phyloP scores from a whole-genome alignment of 2,797 vertebrate genomes.

The Hybognathus amarus region DNA sequence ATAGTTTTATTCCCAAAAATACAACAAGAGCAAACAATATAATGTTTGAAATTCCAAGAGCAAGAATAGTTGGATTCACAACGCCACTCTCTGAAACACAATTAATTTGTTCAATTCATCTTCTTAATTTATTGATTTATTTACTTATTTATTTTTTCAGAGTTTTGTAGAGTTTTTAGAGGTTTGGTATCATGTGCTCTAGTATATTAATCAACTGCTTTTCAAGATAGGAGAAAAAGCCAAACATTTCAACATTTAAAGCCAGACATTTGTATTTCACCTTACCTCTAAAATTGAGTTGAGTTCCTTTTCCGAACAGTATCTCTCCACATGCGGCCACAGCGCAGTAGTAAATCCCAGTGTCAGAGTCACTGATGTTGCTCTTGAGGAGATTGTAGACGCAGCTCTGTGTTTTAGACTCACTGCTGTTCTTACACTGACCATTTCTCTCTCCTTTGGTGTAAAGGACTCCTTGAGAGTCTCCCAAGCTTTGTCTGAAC shows the following conservation, averaged over 20 bases:
- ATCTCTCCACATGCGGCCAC: conserved; percentile 55
- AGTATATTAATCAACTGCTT: not conserved
- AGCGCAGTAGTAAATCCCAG: conserved; percentile 68
- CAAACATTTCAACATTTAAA: not conserved
- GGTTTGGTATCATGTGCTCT: not conserved
- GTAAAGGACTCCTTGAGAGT: conserved; percentile 53
- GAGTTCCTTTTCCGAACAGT: conserved; percentile 36
- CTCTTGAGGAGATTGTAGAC: conserved; percentile 61
- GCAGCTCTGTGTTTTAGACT: conserved; percentile 49
- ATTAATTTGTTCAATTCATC: not conserved
- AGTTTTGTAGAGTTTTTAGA: too few relatives aligned
- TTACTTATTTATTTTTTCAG: too few relatives aligned
- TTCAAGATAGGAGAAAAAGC: not conserved
- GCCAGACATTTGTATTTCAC: not conserved
- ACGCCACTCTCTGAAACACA: not conserved
- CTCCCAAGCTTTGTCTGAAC: conserved; percentile 52
- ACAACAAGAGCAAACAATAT: not conserved
- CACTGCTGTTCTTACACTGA: conserved; percentile 28
- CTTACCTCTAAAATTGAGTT: conserved; percentile 11
- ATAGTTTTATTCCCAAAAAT: conserved; percentile 1
- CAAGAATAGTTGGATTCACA: not conserved
- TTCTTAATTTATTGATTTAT: too few relatives aligned
- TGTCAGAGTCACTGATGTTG: conserved; percentile 57
- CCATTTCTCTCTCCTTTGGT: conserved; percentile 41
- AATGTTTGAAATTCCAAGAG: conserved; percentile 3